phyloP scores from a whole-genome alignment of 2,888 invertebrate genomes.

The Alloscopus bannaensis region DNA sequence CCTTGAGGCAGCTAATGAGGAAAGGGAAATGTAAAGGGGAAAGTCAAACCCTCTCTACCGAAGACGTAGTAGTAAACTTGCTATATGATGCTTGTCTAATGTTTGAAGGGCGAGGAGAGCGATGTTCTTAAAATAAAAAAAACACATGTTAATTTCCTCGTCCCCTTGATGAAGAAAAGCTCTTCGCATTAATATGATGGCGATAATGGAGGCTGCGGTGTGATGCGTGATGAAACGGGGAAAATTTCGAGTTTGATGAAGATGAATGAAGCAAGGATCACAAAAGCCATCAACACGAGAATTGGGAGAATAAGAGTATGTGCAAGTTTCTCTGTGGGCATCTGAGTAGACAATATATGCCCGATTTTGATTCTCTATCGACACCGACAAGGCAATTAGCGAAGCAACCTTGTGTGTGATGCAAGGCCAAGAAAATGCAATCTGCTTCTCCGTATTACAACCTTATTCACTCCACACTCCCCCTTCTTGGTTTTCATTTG shows the following conservation, averaged over 20 bases:
- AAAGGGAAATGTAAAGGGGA: not conserved
- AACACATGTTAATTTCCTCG: constrained; percentile 8
- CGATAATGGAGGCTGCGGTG: constrained; percentile 13
- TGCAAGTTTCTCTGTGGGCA: too few relatives aligned
- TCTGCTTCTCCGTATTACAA: not conserved
- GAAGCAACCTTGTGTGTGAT: too few relatives aligned
- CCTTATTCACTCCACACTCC: too few relatives aligned
- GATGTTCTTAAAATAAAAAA: not conserved
- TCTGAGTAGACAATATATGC: too few relatives aligned
- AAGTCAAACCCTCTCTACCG: too few relatives aligned
- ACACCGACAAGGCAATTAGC: not conserved
- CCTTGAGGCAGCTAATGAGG: constrained; percentile 6
- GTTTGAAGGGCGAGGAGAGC: too few relatives aligned
- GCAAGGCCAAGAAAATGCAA: too few relatives aligned
- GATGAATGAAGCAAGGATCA: not conserved
- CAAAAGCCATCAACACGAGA: not conserved
- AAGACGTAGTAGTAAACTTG: too few relatives aligned
- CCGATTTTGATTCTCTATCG: too few relatives aligned
- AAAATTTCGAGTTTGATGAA: constrained; percentile 11
- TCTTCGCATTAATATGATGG: constrained; percentile 4
- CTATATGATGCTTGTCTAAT: too few relatives aligned
- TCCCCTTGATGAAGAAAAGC: constrained; percentile 1
- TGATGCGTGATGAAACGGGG: not conserved
- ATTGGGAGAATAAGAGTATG: not conserved
- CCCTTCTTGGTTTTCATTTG: not conserved